Base-by-base conservation (phyloP, 2,888 invertebrate species). In the Epirrita christyi region DNA sequence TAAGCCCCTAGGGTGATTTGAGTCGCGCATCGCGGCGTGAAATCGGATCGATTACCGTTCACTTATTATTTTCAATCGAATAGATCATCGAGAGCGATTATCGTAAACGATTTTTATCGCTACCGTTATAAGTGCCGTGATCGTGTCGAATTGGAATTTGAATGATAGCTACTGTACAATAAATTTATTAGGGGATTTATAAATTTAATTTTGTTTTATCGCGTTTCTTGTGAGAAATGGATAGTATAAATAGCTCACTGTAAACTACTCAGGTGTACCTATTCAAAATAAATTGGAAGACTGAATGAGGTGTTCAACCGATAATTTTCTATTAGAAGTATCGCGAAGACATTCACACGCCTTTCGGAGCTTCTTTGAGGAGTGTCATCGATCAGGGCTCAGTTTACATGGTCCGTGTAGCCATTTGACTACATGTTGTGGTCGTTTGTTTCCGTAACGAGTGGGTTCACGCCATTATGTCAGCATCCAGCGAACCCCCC, bases 11-110 rank as follows among this genome's bases (percentile, higher is more conserved):
- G 66, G 64, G 76, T 72, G 78, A 86, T 83, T 86, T 80, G 80
- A 79, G 70, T 75, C 72, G 79, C 73, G 82, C 80, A 73, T 73
- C 71, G 75, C 59, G 66, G 76, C 86, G 86, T 86, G 81, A 86
- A 88, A 88, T 88, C 85, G 81, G 78, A 84, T 85, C 84, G 78
- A 80, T 85, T 80, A 83, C 73, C 80, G 80, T 78, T 69, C 77
- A 76, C 79, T 48, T 53, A 57, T 57, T 58, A 58, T 58, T 58
- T 72, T 73, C 71, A 68, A 76, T 75, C 67, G 76, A 78, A 81
- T 80, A 77, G 78, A 80, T 77, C 72, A 77, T 68, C 68, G 74
- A 72, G 75, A 72, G 70, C 73, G 72, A 75, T 76, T 75, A 77
- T 73, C 71, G 70, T 78, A 78, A 76, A 73, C 75, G 73, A 73